A percentile compares a stretch with the other conserved stretches of the same genome.
Conservation (phyloP, 2,113 vertebrate genomes). For the Ammodytes dubius region DNA sequence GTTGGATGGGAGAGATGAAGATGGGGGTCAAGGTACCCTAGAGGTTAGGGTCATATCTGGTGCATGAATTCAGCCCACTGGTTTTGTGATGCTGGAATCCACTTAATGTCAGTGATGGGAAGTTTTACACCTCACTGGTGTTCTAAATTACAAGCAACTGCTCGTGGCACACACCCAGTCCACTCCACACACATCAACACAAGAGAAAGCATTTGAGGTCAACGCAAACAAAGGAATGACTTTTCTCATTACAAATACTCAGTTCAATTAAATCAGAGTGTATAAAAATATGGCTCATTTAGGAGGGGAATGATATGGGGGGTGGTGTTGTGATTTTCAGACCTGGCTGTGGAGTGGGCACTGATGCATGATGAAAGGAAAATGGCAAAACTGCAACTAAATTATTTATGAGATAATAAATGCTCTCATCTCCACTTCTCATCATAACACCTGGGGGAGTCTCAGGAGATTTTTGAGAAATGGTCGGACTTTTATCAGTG, state of each 20-base stretch:
- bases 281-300: slow-evolving; percentile 12
- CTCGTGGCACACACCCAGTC: not conserved
- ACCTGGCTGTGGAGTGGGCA: slow-evolving; percentile 5
- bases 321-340: slow-evolving; percentile 10
- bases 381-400: slow-evolving; percentile 31
- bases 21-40: slow-evolving; percentile 2
- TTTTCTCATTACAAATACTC: not conserved
- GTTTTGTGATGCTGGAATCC: not conserved
- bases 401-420: slow-evolving; percentile 35
- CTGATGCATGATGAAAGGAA: slow-evolving; percentile 33
- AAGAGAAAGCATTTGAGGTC: not conserved
- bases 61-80: not conserved
- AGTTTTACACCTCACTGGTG: slow-evolving; percentile 7
- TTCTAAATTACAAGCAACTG: not conserved
- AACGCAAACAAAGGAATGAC: slow-evolving; percentile 30
- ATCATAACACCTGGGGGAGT: slow-evolving; percentile 16
- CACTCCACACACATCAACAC: not conserved
- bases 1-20: not conserved
- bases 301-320: not conserved
- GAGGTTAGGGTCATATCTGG: slow-evolving; percentile 9
- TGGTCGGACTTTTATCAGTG: not conserved
- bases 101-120: not conserved
- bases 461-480: not conserved
- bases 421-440: not conserved
- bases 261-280: slow-evolving; percentile 15